Evolutionary conservation across 2,797 vertebrate genomes (phyloP).

Genomic region (Gallinago solitaria): DNA sequence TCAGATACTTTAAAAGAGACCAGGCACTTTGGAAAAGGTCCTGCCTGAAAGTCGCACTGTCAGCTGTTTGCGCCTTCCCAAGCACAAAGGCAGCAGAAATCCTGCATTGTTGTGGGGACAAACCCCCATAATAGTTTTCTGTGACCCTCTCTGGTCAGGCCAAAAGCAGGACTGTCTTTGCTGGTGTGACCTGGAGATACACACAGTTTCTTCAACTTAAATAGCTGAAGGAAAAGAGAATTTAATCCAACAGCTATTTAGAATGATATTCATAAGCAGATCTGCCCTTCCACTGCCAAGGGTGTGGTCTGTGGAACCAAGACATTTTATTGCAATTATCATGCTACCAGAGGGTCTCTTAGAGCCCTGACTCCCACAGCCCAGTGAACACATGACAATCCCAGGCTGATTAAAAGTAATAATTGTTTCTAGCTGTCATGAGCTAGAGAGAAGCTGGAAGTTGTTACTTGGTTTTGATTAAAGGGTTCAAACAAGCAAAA

Average conservation of each 20-base stretch:
- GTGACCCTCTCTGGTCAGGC: not conserved
- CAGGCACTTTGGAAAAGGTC: not conserved
- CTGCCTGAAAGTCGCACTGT: not conserved
- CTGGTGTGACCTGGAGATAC: not conserved
- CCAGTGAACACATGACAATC: not conserved
- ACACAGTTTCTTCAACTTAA: not conserved
- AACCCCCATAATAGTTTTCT: not conserved
- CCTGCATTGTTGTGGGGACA: not conserved
- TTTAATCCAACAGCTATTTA: not conserved
- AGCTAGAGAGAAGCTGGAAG: not conserved
- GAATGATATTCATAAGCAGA: not conserved
- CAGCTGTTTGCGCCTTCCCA: not conserved
- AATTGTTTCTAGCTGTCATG: conserved; percentile 7
- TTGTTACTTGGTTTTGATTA: not conserved
- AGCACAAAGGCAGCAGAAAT: not conserved
- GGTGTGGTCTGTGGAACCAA: not conserved
- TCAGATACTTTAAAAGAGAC: not conserved
- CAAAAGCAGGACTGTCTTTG: not conserved
- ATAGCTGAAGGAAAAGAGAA: not conserved
- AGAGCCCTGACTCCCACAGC: not conserved
- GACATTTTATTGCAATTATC: not conserved
- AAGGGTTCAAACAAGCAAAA: not conserved
- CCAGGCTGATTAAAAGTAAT: not conserved
- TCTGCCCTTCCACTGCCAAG: not conserved
- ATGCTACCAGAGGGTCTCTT: not conserved